phyloP scores from a whole-genome alignment of 2,113 vertebrate genomes.

The Pundamilia nyererei region DNA sequence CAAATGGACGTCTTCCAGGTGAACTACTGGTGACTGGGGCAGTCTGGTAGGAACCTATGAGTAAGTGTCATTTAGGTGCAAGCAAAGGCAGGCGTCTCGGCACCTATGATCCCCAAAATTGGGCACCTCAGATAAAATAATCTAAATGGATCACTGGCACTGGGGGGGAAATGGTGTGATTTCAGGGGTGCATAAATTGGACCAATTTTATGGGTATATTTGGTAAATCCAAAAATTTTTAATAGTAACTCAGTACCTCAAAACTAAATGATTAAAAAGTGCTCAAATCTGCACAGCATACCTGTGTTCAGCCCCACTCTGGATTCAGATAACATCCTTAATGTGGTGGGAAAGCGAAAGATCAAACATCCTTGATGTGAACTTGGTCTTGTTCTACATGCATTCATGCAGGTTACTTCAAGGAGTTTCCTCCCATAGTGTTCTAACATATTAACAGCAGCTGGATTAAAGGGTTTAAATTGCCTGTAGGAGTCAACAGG shows the following conservation, averaged over 20 bases:
- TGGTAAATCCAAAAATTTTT: not conserved
- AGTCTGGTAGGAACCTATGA: too few species aligned
- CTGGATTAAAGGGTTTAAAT: not conserved
- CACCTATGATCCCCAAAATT: not conserved
- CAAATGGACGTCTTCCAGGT: not conserved
- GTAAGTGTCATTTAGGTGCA: not conserved
- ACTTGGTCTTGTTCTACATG: not conserved
- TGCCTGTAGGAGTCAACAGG: not conserved
- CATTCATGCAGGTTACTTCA: not conserved
- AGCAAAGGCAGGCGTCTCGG: fast-evolving
- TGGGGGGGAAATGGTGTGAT: not conserved
- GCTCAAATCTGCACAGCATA: not conserved
- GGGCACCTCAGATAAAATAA: not conserved
- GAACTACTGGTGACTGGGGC: too few species aligned
- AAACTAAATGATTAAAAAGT: not conserved
- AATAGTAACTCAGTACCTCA: not conserved
- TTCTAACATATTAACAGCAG: not conserved
- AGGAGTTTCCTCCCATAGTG: not conserved
- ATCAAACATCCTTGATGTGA: not conserved
- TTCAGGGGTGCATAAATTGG: not conserved
- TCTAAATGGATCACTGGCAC: not conserved
- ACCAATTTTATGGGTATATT: fast-evolving
- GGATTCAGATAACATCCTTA: not conserved
- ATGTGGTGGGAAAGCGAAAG: not conserved
- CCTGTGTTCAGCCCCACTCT: fast-evolving